Percentiles rank a stretch among this genome's conserved stretches.
Conservation (phyloP, 2,888 invertebrate species). For the Erynnis tages region DNA sequence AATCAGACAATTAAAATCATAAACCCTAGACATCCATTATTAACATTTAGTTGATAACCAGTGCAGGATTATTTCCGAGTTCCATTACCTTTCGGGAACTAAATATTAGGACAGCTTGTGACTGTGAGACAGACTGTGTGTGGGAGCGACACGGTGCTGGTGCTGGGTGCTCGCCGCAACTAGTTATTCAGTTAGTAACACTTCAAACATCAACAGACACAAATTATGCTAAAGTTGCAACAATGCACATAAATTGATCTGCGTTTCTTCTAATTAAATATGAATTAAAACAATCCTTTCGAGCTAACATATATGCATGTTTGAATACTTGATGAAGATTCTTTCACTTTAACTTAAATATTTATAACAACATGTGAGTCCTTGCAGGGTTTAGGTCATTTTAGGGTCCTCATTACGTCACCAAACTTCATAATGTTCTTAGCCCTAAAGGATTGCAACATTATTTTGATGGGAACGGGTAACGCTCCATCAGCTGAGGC, state of each 20-base stretch:
- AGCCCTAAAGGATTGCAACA: conserved; percentile 6
- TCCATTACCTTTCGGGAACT: background rate
- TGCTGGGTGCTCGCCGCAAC: background rate
- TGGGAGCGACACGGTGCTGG: background rate
- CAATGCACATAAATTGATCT: background rate
- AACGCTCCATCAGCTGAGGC: too few species aligned
- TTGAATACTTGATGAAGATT: too few species aligned
- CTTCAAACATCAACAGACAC: conserved; percentile 8
- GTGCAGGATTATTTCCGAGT: conserved; percentile 30
- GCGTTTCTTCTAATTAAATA: background rate
- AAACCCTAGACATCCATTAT: conserved; percentile 31
- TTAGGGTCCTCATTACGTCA: background rate
- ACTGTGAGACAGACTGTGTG: background rate
- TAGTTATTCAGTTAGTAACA: conserved; percentile 1
- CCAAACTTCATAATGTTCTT: background rate
- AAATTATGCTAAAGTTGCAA: conserved; percentile 13
- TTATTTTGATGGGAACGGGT: background rate
- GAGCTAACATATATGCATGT: too few species aligned
- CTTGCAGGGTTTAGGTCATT: too few species aligned
- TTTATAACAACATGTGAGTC: too few species aligned
- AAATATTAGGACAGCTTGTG: background rate
- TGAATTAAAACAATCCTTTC: too few species aligned
- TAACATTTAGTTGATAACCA: conserved; percentile 28
- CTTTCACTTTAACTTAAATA: too few species aligned
- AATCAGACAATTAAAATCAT: conserved; percentile 29